Evolutionary conservation across 2,113 vertebrate genomes (phyloP), one percentile per base, ranked within the genome.

Genomic region (Chiloscyllium plagiosum): DNA sequence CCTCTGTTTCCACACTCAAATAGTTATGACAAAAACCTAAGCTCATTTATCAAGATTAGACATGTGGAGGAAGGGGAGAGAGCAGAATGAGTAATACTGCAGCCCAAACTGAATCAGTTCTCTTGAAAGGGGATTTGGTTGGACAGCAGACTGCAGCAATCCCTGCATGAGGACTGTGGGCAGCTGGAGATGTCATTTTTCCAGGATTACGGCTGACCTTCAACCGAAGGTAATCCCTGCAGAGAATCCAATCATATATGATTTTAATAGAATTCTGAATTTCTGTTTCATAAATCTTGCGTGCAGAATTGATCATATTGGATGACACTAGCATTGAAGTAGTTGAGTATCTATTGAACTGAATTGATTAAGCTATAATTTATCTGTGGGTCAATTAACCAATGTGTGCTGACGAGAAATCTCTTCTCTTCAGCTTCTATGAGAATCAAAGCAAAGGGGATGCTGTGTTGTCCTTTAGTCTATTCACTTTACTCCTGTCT

Each of bases 361-460:
- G 80, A 83, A 83, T 83, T 83, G 80, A 83, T 83, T 83, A 42
- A 83, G 80, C 80, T 42, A 19, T 42, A 83, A 83, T 83, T 83
- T 83, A 83, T 83, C 80, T 83, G 37, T 47, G 37, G 56, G 4
- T 42, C 78, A 22, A 15, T 83, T 83, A 37, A 22, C 37, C 37
- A 61, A 61, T 61, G 19, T 83, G 80, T 37, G 33, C 33, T 80
- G 76, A 13, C 76, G 4, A 37, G 37, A 83, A 83, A 42, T 83
- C 80, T 83, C 80, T 37, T 83, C 37, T 42, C 78, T 42, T 42
- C 37, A 42, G 80, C 20, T 42, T 1, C 80, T 83, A 19, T 83
- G 37, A 42, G 4, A 83, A 20, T 42, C 80, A 42, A 3, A 83
- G 5, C 37, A 19, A 83, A 20, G 80, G 42, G 10, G 4, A 83